Evolutionary conservation across 2,888 invertebrate genomes (phyloP), one percentile per base, ranked within the genome.

Genomic region (Spisula solida): DNA sequence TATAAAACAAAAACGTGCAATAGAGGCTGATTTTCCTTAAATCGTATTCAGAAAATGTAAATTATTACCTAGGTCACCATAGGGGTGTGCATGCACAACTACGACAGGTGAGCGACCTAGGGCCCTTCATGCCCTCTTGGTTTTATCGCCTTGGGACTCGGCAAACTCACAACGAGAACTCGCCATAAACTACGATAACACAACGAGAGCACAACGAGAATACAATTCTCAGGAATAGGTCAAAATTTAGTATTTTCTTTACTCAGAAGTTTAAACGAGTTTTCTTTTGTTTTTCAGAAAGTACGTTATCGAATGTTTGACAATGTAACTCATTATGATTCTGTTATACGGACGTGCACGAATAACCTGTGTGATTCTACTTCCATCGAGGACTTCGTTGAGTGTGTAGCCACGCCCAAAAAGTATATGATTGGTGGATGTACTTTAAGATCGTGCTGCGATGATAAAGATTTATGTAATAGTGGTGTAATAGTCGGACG

Each of bases 381-480:
- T 8, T 89, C 91, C 5, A 75, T 87, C 16, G 86, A 90, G 0
- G 93, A 93, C n/a, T 93, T 92, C 81, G 18, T 47, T 10, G 29
- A 78, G 1, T 94, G 94, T 60, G 75, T 93, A 34, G 87, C 83
- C 14, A 92, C 90, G 16, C 89, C 90, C 12, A 90, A 93, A 66
- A 86, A 87, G 41, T 94, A 94, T 81, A 92, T 92, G 91, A 91
- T 94, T 47, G 88, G 89, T 29, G 94, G 94, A 14, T 94, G 94
- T 78, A 80, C 92, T 2, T 84, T 93, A 0, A 80, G 92, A 14
- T 90, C 89, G 12, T 94, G 94, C 34, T 94, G 94, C 80, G 70
- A 86, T 10, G 93, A 94, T 70, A 89, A 88, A 60, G 92, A 94
- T 51, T 80, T 93, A 10, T 94, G 94, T 85, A 94, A 94, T 85